Evolutionary conservation across 2,797 vertebrate species (phyloP).

Genomic region (Dendrocincla fuliginosa): DNA sequence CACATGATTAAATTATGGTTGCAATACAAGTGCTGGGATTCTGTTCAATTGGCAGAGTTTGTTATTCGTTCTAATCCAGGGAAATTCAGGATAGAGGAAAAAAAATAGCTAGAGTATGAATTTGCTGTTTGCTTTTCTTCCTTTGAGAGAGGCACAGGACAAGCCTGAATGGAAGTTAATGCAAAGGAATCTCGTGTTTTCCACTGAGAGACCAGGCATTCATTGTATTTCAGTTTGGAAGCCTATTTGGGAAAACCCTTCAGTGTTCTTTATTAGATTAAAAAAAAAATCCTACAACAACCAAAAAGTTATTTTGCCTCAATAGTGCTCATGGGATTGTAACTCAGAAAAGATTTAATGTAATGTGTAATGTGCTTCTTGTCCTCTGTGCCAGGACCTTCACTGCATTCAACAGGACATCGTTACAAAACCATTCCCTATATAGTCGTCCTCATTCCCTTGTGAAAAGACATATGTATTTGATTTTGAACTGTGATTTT

Average conservation of each 20-base stretch:
- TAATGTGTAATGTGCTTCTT: conserved; percentile 21
- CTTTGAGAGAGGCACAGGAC: neutral
- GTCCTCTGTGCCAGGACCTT: conserved; percentile 21
- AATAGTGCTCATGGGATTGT: neutral
- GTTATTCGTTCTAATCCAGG: neutral
- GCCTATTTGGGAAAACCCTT: neutral
- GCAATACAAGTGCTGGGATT: neutral
- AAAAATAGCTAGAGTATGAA: neutral
- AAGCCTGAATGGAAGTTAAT: neutral
- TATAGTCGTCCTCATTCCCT: neutral
- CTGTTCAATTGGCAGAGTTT: neutral
- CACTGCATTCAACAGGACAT: conserved; percentile 20
- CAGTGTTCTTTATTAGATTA: neutral
- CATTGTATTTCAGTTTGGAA: neutral
- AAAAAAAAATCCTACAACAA: neutral
- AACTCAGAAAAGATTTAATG: conserved; percentile 18
- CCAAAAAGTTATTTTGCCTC: neutral
- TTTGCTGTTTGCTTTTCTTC: conserved; percentile 2
- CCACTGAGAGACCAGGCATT: neutral
- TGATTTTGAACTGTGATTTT: conserved; percentile 48
- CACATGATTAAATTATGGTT: neutral
- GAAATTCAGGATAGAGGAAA: neutral
- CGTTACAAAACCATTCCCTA: neutral
- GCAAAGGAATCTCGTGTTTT: conserved; percentile 9
- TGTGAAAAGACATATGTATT: neutral